A percentile compares a stretch with the other conserved stretches of the same genome.
These are phyloP conservation scores for Enteromius viviparus DNA, from an alignment of 2,797 vertebrate species.

Conservation along the genomic window DNA sequence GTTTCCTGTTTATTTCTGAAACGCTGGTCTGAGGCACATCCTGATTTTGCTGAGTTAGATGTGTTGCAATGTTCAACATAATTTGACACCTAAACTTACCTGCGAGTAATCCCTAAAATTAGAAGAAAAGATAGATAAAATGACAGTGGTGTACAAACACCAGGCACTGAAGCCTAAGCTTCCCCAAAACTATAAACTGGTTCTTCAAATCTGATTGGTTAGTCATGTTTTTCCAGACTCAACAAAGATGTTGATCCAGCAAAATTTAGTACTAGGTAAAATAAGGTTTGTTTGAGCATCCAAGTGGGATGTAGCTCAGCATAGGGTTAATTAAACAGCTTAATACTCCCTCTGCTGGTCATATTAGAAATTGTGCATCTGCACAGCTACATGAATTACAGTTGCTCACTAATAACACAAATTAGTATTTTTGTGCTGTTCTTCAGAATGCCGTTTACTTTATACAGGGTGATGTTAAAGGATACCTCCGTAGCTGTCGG, in stretches of 20 bases:
- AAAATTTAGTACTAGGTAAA: no score
- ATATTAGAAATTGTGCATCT: constrained; percentile 1
- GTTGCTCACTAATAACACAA: neutral
- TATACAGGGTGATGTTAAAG: constrained; percentile 93
- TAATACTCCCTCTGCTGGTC: constrained; percentile 43
- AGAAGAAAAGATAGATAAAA: no score
- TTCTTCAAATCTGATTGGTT: no score
- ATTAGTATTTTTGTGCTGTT: neutral
- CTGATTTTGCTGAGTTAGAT: no score
- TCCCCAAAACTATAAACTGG: no score
- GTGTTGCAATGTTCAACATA: no score
- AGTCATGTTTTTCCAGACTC: no score
- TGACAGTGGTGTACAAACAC: no score
- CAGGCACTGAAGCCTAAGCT: no score
- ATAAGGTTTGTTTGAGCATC: neutral
- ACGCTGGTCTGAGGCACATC: neutral
- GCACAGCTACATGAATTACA: neutral
- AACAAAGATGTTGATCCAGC: no score
- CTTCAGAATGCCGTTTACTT: constrained; percentile 8
- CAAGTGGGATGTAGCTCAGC: neutral
- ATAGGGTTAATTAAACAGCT: neutral
- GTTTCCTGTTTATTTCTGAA: neutral
- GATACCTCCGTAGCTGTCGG: constrained; percentile 89
- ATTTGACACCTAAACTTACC: no score
- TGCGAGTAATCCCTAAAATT: no score